A percentile compares a stretch with the other conserved stretches of the same genome.
Conservation (phyloP, 2,888 invertebrate genomes). For the Synanthedon vespiformis region DNA sequence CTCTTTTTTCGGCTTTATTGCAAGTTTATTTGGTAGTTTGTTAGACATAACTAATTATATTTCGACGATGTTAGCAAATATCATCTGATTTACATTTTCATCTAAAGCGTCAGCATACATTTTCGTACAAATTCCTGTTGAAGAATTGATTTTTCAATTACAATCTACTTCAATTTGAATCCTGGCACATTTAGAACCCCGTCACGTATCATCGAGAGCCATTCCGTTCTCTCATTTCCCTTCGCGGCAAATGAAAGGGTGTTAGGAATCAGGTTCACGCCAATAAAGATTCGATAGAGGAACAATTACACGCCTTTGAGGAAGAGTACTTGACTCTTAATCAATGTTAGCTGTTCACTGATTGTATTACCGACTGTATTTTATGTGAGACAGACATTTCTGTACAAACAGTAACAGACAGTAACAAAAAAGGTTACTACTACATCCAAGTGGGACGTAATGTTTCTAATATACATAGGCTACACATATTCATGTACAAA, state of each 20-base stretch:
- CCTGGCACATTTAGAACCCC: slow-evolving; percentile 2
- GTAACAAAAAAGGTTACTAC: background rate
- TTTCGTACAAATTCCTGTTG: background rate
- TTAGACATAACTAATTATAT: no score
- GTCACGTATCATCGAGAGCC: slow-evolving; percentile 7
- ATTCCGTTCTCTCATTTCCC: slow-evolving; percentile 7
- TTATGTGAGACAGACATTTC: no score
- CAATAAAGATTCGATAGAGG: background rate
- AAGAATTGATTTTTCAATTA: slow-evolving; percentile 4
- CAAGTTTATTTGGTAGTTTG: no score
- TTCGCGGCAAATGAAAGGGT: slow-evolving; percentile 3
- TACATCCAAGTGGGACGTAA: background rate
- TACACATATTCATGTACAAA: no score
- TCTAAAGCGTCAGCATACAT: background rate
- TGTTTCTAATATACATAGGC: no score
- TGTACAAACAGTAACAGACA: no score
- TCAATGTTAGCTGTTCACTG: no score
- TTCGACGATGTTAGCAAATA: no score
- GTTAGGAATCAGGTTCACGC: background rate
- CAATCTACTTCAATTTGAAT: background rate
- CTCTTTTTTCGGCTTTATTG: background rate
- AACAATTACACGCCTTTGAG: no score
- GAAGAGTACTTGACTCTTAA: no score
- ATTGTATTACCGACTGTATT: no score
- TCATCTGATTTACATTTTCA: background rate